phyloP scores from a whole-genome alignment of 1,140 invertebrate species.

The Mercenaria mercenaria region DNA sequence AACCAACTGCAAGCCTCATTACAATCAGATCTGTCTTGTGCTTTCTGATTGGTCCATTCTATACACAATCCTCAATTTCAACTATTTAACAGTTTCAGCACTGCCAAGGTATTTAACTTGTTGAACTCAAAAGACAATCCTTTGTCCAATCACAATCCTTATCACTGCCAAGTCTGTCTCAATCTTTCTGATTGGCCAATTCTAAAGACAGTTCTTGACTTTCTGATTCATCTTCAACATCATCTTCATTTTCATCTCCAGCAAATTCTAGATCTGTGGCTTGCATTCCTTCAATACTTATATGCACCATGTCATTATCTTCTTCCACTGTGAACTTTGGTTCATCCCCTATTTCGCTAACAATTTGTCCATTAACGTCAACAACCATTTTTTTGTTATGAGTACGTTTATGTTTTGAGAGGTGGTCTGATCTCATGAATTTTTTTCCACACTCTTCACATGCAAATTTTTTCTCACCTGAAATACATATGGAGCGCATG shows the following conservation, averaged over 20 bases:
- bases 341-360: neutral
- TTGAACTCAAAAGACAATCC: too few species aligned
- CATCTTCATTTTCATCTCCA: conserved; percentile 49
- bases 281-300: conserved; percentile 37
- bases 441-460: conserved; percentile 94
- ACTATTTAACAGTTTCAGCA: too few species aligned
- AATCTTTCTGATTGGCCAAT: neutral
- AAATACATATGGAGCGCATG: too few species aligned
- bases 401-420: conserved; percentile 87
- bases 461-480: conserved; percentile 97
- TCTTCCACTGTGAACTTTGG: neutral
- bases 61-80: too few species aligned
- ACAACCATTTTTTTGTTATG: conserved; percentile 75
- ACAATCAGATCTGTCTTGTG: too few species aligned
- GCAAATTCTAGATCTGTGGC: neutral
- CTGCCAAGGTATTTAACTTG: too few species aligned
- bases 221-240: conserved; percentile 5
- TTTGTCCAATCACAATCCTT: too few species aligned
- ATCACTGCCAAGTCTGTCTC: too few species aligned
- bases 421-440: conserved; percentile 94
- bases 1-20: too few species aligned
- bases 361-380: neutral
- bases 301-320: conserved; percentile 17
- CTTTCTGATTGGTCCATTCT: too few species aligned
- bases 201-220: neutral